Percentiles rank a stretch among this genome's conserved stretches.
phyloP scores from a whole-genome alignment of 2,113 vertebrate genomes.

The Ploceus nigricollis region DNA sequence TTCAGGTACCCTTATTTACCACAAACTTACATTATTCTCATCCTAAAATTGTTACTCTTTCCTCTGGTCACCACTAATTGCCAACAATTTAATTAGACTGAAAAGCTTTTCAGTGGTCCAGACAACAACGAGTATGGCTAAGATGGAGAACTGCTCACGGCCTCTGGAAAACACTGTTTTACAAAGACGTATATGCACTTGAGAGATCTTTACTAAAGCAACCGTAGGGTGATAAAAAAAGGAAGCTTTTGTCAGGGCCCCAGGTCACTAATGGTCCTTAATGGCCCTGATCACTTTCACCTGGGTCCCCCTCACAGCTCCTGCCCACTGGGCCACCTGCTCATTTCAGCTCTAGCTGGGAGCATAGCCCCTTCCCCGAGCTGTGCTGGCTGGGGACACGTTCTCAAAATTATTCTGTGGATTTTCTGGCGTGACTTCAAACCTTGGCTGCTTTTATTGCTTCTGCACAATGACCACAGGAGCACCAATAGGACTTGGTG shows the following conservation, averaged over 20 bases:
- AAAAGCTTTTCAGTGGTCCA: background rate
- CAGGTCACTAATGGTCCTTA: background rate
- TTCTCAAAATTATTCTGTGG: background rate
- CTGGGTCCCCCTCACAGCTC: background rate
- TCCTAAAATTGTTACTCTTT: background rate
- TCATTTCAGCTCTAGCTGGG: background rate
- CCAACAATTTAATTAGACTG: background rate
- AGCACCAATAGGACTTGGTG: fast-evolving
- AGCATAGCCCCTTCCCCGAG: fast-evolving
- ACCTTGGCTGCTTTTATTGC: background rate
- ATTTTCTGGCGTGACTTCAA: background rate
- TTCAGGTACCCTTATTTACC: background rate
- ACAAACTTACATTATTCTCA: background rate
- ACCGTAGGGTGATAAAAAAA: background rate
- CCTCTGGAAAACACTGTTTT: background rate
- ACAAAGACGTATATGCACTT: background rate
- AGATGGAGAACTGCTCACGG: background rate
- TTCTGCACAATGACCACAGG: fast-evolving
- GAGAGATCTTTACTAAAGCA: background rate
- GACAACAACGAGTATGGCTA: background rate
- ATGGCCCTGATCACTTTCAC: background rate
- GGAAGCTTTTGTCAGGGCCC: background rate
- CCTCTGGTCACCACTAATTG: background rate
- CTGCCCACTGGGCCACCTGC: fast-evolving
- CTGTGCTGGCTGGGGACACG: fast-evolving